phyloP scores from a whole-genome alignment of 2,888 invertebrate species.

The Pediacus dermestoides region DNA sequence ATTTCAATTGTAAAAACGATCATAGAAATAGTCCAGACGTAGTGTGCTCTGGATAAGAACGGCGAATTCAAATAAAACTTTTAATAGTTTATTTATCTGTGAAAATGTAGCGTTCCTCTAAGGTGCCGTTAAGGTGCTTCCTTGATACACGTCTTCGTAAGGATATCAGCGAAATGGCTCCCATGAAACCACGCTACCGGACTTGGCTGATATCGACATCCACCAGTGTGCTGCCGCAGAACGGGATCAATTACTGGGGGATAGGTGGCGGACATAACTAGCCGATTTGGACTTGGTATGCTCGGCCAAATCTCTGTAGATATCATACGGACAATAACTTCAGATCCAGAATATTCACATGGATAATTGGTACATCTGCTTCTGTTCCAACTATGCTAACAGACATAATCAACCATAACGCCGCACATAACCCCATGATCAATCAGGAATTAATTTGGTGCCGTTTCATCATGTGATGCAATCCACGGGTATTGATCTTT shows the following conservation, averaged over 20 bases:
- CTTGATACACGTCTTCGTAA: slow-evolving; percentile 44
- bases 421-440: background rate
- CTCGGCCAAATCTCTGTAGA: slow-evolving; percentile 15
- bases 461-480: background rate
- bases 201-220: slow-evolving; percentile 8
- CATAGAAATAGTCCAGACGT: background rate
- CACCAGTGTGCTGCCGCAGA: slow-evolving; percentile 13
- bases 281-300: slow-evolving; percentile 16
- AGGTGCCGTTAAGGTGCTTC: slow-evolving; percentile 44
- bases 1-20: slow-evolving; percentile 8
- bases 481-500: background rate
- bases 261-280: slow-evolving; percentile 19
- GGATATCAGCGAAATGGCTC: slow-evolving; percentile 46
- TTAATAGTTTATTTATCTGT: slow-evolving; percentile 47
- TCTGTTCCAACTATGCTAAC: slow-evolving; percentile 3
- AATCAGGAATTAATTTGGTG: slow-evolving; percentile 1
- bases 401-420: slow-evolving; percentile 1
- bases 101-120: slow-evolving; percentile 37
- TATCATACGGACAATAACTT: slow-evolving; percentile 10
- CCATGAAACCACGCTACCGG: slow-evolving; percentile 36
- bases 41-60: background rate
- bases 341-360: slow-evolving; percentile 10
- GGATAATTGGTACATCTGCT: slow-evolving; percentile 20
- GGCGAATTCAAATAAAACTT: slow-evolving; percentile 32
- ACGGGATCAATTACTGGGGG: slow-evolving; percentile 22